phyloP scores from a whole-genome alignment of 30 jellyfish, hydroid and myxozoan genomes.

The Pseudorhiza aurosa region DNA sequence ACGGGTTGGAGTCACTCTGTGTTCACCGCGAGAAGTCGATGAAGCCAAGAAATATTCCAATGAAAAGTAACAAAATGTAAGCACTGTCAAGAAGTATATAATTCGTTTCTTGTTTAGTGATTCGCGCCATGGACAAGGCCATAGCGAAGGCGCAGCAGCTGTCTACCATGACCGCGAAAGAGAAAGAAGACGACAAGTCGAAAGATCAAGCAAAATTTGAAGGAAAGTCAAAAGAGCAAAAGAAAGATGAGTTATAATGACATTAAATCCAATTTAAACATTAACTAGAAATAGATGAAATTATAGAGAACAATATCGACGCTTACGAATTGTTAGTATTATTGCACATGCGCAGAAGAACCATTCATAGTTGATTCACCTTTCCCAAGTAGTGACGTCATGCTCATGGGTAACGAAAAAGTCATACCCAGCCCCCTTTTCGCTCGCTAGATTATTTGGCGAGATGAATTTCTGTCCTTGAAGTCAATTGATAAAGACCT shows the following conservation, averaged over 20 bases:
- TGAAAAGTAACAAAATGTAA: too few relatives aligned
- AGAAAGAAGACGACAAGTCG: constrained; percentile 17
- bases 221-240: constrained; percentile 3
- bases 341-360: constrained; percentile 3
- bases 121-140: constrained; percentile 95
- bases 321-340: not conserved
- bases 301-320: not conserved
- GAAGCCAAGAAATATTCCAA: too few relatives aligned
- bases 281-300: not conserved
- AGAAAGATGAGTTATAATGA: constrained; percentile 53
- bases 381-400: too few relatives aligned
- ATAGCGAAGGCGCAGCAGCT: constrained; percentile 45
- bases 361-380: not conserved
- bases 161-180: constrained; percentile 13
- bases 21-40: too few relatives aligned
- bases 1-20: too few relatives aligned
- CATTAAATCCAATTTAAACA: not conserved
- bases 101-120: constrained; percentile 54
- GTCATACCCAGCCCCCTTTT: too few relatives aligned
- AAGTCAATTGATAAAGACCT: too few relatives aligned
- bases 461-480: too few relatives aligned
- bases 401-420: too few relatives aligned
- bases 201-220: too few relatives aligned
- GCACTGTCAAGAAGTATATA: too few relatives aligned
- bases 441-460: too few relatives aligned